These are phyloP conservation scores for Entomyzon cyanotis DNA, from an alignment of 2,113 vertebrate genomes.

Conservation along the genomic window DNA sequence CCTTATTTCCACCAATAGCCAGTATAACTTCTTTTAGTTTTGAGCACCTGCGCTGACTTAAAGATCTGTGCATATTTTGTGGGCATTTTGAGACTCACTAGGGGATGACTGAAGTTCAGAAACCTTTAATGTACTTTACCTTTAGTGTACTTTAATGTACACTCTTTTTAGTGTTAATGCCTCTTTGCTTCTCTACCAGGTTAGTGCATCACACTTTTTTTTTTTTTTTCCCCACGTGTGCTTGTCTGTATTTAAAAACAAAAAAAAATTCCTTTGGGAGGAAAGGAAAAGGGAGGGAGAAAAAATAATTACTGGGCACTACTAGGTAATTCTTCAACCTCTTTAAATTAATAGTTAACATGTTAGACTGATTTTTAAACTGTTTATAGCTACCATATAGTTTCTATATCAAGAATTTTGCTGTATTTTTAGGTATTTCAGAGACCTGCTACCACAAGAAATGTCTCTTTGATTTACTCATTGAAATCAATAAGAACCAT, in stretches of 20 bases:
- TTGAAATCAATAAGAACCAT: neutral
- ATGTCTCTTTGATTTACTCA: neutral
- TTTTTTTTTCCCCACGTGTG: no score
- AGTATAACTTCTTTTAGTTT: neutral
- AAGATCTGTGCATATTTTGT: neutral
- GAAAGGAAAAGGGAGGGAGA: neutral
- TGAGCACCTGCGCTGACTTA: neutral
- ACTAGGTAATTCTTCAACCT: neutral
- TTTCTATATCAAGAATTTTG: neutral
- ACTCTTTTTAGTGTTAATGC: neutral
- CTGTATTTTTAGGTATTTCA: neutral
- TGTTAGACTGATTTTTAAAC: neutral
- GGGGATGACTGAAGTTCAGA: neutral
- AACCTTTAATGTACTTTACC: neutral
- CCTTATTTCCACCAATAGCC: neutral
- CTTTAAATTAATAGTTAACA: neutral
- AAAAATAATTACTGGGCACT: neutral
- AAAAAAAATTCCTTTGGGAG: neutral
- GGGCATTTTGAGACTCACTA: neutral
- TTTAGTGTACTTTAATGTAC: neutral
- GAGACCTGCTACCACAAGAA: neutral
- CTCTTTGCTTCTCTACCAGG: neutral
- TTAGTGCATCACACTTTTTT: neutral
- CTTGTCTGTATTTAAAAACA: neutral
- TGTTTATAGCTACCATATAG: neutral